Percentiles rank a stretch among this genome's conserved stretches.
Conservation (phyloP, 2,797 vertebrate genomes). For the Anguilla obscura region DNA sequence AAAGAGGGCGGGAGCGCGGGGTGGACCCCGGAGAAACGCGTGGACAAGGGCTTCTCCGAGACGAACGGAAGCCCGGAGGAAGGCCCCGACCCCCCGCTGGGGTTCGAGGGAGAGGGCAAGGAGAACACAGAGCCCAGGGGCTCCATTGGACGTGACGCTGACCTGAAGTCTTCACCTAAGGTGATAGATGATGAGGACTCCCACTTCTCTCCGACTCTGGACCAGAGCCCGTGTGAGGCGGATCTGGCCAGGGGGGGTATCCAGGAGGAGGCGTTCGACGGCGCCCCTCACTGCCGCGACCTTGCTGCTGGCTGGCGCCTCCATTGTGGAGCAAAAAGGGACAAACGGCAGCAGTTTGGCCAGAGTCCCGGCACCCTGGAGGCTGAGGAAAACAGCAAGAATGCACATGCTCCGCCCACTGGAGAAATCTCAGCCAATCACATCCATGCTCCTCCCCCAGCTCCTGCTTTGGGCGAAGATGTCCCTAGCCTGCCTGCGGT, state of each 20-base stretch:
- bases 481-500: slow-evolving; percentile 43
- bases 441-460: slow-evolving; percentile 38
- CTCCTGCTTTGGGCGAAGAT: slow-evolving; percentile 36
- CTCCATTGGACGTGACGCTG: slow-evolving; percentile 30
- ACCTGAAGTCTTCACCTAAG: slow-evolving; percentile 44
- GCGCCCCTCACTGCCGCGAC: slow-evolving; percentile 48
- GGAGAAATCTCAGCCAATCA: slow-evolving; percentile 51
- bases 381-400: slow-evolving; percentile 39
- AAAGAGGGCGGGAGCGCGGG: slow-evolving; percentile 40
- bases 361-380: slow-evolving; percentile 60
- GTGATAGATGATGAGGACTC: slow-evolving; percentile 51
- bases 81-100: background rate
- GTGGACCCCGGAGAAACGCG: slow-evolving; percentile 51
- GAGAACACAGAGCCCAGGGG: slow-evolving; percentile 53
- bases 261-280: slow-evolving; percentile 35
- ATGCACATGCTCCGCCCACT: background rate
- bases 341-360: slow-evolving; percentile 76
- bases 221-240: slow-evolving; percentile 41
- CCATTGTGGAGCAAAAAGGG: slow-evolving; percentile 79
- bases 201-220: slow-evolving; percentile 49
- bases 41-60: slow-evolving; percentile 53
- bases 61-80: slow-evolving; percentile 44
- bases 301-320: slow-evolving; percentile 55
- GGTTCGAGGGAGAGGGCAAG: slow-evolving; percentile 12
- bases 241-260: slow-evolving; percentile 39